Evolutionary conservation across 1,140 invertebrate species (phyloP), one percentile per base, ranked within the genome.

Genomic region (Saxidomus purpurata): DNA sequence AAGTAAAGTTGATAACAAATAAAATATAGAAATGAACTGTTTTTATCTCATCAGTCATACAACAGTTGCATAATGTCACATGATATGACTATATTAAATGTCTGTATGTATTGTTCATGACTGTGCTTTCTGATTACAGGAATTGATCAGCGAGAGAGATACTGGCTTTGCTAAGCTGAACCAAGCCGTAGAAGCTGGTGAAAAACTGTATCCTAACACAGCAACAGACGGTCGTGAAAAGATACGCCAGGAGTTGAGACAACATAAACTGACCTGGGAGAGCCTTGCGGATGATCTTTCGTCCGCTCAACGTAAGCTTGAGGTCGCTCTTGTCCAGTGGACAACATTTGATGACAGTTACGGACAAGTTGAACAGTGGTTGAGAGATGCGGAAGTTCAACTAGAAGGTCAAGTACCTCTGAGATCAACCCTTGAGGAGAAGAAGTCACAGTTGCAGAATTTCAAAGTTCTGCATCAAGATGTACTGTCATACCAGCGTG

Each of bases 401-500:
- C 95, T 99, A 22, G 97, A 97, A 8, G 97, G 93, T 98, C 91
- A 97, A 98, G 40, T 89, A 25, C 91, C 92, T 93, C 94, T 99
- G 0, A 98, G 97, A 94, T 97, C 98, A 0, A 99, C 98, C 0
- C 96, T 99, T 43, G 98, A 99, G 96, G 98, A 99, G 94, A 99
- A 99, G 96, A 97, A 98, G 89, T 90, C 93, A 25, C 95, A 93
- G 97, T 97, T 77, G 15, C 95, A 95, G 93, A 96, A 97, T 0
- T 99, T 99, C 92, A 97, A 98, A 92, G 97, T 97, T 79, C 96
- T 98, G 47, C 96, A 98, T 0, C 98, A 98, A 94, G 98, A 99
- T 93, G 97, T 98, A n/a, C 96, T 97, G 79, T 96, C 97, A 28
- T 98, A 99, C 95, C 98, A 99, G 93, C 97, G 98, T 95, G 98